phyloP scores from a whole-genome alignment of 2,888 invertebrate genomes.

The Agonopterix arenella region DNA sequence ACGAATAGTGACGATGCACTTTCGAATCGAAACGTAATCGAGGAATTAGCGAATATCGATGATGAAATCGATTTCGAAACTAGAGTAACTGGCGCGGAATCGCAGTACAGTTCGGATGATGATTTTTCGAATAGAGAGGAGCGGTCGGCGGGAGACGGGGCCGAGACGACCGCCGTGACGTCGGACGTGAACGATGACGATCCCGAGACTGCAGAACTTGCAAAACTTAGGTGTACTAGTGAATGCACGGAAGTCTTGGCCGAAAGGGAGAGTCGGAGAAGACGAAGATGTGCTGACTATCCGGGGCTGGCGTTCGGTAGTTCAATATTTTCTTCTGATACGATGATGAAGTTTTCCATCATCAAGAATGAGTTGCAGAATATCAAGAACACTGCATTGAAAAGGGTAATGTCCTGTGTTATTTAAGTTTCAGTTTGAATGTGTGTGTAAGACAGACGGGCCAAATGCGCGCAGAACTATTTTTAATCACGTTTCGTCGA shows the following conservation, averaged over 20 bases:
- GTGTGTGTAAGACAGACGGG: conserved; percentile 51
- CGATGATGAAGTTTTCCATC: conserved; percentile 98
- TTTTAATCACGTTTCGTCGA: conserved; percentile 57
- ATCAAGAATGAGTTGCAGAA: conserved; percentile 98
- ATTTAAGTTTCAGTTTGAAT: conserved; percentile 53
- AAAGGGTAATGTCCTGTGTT: conserved; percentile 88
- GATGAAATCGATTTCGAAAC: conserved; percentile 57
- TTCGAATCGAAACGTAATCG: conserved; percentile 63
- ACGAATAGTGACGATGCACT: conserved; percentile 76
- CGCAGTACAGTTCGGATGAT: conserved; percentile 58
- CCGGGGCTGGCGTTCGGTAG: conserved; percentile 94
- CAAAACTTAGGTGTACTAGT: conserved; percentile 91
- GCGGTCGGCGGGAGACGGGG: conserved; percentile 65
- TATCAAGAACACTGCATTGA: conserved; percentile 96
- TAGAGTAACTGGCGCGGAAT: conserved; percentile 46
- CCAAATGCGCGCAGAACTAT: conserved; percentile 71
- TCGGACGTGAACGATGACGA: conserved; percentile 79
- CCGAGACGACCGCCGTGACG: conserved; percentile 53
- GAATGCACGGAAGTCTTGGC: conserved; percentile 93
- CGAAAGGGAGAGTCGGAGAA: conserved; percentile 86
- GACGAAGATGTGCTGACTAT: conserved; percentile 91
- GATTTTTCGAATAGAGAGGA: conserved; percentile 64
- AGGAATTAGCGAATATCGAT: conserved; percentile 54
- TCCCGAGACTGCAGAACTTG: conserved; percentile 87
- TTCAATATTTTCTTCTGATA: conserved; percentile 96